Evolutionary conservation across 1,140 invertebrate genomes (phyloP).

Genomic region (Apis florea): DNA sequence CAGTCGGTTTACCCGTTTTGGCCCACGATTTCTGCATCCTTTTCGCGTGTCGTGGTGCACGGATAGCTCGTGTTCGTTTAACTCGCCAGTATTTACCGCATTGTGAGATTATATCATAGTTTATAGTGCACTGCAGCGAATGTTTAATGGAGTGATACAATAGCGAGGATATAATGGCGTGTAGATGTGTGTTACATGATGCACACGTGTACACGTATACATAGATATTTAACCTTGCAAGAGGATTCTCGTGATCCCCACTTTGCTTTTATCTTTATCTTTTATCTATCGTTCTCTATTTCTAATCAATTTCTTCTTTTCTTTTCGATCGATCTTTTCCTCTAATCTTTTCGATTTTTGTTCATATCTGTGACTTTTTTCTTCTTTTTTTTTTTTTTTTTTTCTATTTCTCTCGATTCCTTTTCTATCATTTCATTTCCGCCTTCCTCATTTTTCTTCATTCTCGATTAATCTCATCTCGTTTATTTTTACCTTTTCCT

Average conservation of each 20-base stretch:
- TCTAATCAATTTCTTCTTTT: neutral
- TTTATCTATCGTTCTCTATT: neutral
- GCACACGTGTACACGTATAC: neutral
- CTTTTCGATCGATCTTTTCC: neutral
- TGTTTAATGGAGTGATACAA: constrained; percentile 78
- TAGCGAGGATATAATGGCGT: constrained; percentile 52
- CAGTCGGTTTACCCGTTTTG: constrained; percentile 31
- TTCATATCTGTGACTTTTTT: neutral
- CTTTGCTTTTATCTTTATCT: neutral
- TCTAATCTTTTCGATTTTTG: neutral
- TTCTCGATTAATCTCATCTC: neutral
- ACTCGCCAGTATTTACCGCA: constrained; percentile 75
- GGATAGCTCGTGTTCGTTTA: constrained; percentile 58
- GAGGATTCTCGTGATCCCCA: neutral
- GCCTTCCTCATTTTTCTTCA: too few relatives aligned
- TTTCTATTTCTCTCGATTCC: too few relatives aligned
- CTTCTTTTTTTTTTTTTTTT: neutral
- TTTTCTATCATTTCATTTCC: neutral
- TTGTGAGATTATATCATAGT: constrained; percentile 77
- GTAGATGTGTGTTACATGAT: constrained; percentile 8
- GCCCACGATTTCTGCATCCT: constrained; percentile 17
- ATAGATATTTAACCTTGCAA: constrained; percentile 25
- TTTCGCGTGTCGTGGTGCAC: neutral
- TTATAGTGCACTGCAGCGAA: constrained; percentile 75
- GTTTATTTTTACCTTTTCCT: too few relatives aligned